Conservation (phyloP, 2,888 invertebrate genomes). For the Carcina quercana region DNA sequence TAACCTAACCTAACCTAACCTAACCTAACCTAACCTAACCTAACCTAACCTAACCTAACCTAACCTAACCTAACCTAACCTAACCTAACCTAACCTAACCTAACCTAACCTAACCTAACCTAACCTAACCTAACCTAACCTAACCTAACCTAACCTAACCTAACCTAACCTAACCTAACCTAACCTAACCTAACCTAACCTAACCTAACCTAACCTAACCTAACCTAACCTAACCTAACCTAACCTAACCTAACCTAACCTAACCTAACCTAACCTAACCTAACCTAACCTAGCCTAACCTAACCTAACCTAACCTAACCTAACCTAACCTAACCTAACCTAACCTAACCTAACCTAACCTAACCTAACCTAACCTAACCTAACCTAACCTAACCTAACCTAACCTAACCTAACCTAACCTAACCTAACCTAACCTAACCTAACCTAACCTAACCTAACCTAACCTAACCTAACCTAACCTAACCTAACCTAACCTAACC, state of each 20-base stretch:
- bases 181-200: constrained; percentile 8
- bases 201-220: constrained; percentile 8
- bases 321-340: constrained; percentile 12
- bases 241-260: constrained; percentile 12
- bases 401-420: constrained; percentile 14
- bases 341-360: constrained; percentile 15
- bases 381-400: constrained; percentile 9
- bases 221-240: constrained; percentile 10
- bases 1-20: constrained; percentile 16
- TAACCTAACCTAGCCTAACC: constrained; percentile 9
- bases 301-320: constrained; percentile 12
- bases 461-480: constrained; percentile 13
- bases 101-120: constrained; percentile 13
- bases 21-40: constrained; percentile 15
- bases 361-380: constrained; percentile 17
- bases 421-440: constrained; percentile 14
- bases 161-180: constrained; percentile 8
- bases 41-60: constrained; percentile 12
- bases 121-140: constrained; percentile 11
- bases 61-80: constrained; percentile 12
- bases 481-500: constrained; percentile 12
- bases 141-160: constrained; percentile 8
- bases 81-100: constrained; percentile 12
- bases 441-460: constrained; percentile 15
- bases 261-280: constrained; percentile 12